Conservation (phyloP, 1,140 invertebrate species). For the Stegodyphus mimosarum region DNA sequence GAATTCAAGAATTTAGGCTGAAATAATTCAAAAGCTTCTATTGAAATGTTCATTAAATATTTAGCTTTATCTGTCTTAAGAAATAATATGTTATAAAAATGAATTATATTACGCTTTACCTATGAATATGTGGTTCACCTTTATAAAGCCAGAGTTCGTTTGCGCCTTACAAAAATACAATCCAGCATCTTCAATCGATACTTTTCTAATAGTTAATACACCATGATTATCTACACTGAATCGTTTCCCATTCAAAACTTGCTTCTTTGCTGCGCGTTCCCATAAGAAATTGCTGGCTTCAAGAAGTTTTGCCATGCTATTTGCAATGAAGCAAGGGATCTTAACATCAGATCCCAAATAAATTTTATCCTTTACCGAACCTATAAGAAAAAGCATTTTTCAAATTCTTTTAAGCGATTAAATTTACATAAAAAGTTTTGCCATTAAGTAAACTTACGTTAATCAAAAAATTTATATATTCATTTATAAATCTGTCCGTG, state of each 20-base stretch:
- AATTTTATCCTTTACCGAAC: background rate
- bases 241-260: background rate
- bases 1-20: too few relatives aligned
- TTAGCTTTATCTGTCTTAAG: too few relatives aligned
- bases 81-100: too few relatives aligned
- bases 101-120: background rate
- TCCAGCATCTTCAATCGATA: background rate
- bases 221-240: background rate
- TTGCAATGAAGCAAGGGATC: background rate
- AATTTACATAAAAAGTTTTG: too few relatives aligned
- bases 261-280: background rate
- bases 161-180: background rate
- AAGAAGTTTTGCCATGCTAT: too few relatives aligned
- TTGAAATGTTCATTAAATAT: too few relatives aligned
- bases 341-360: background rate
- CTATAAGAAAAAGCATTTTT: background rate
- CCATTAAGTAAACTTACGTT: too few relatives aligned
- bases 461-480: too few relatives aligned
- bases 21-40: too few relatives aligned
- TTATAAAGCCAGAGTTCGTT: background rate
- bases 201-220: background rate
- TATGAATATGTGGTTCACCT: background rate
- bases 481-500: too few relatives aligned
- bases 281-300: too few relatives aligned
- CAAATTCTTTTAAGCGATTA: too few relatives aligned